Evolutionary conservation across 2,888 invertebrate genomes (phyloP).

Genomic region (Alcis repandata): DNA sequence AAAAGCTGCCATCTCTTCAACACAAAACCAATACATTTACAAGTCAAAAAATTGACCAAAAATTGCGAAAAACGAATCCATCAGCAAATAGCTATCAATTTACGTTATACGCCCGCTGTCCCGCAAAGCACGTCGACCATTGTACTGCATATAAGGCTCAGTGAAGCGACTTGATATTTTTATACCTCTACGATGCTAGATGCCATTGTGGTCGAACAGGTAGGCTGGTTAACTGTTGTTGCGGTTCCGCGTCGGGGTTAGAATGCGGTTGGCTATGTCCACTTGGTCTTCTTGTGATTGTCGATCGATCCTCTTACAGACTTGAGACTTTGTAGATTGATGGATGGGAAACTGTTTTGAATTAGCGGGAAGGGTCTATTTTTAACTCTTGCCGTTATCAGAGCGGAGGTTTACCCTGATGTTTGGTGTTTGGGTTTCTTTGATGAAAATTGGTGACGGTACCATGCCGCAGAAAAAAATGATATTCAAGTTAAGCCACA

Average conservation of each 20-base stretch:
- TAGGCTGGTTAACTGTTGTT: slow-evolving; percentile 49
- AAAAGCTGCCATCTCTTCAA: too few relatives aligned
- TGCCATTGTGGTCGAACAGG: slow-evolving; percentile 68
- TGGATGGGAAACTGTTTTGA: slow-evolving; percentile 13
- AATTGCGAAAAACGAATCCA: not conserved
- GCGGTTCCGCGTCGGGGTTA: slow-evolving; percentile 48
- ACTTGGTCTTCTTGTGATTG: slow-evolving; percentile 31
- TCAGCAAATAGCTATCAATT: slow-evolving; percentile 39
- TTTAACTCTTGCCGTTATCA: slow-evolving; percentile 11
- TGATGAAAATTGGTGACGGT: not conserved
- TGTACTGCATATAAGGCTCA: slow-evolving; percentile 81
- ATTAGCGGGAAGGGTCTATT: slow-evolving; percentile 9
- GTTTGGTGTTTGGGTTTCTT: not conserved
- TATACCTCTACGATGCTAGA: slow-evolving; percentile 78
- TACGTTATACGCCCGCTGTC: slow-evolving; percentile 64
- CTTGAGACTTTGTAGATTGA: slow-evolving; percentile 28
- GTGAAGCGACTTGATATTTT: slow-evolving; percentile 79
- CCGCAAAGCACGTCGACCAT: slow-evolving; percentile 81
- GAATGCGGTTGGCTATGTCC: slow-evolving; percentile 40
- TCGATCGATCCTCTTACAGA: slow-evolving; percentile 26
- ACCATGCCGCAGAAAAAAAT: not conserved
- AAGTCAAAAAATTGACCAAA: not conserved
- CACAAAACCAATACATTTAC: not conserved
- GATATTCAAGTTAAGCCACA: not conserved
- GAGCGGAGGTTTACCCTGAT: not conserved